Conservation (phyloP, 2,888 invertebrate genomes). For the Trachelus iudaicus region DNA sequence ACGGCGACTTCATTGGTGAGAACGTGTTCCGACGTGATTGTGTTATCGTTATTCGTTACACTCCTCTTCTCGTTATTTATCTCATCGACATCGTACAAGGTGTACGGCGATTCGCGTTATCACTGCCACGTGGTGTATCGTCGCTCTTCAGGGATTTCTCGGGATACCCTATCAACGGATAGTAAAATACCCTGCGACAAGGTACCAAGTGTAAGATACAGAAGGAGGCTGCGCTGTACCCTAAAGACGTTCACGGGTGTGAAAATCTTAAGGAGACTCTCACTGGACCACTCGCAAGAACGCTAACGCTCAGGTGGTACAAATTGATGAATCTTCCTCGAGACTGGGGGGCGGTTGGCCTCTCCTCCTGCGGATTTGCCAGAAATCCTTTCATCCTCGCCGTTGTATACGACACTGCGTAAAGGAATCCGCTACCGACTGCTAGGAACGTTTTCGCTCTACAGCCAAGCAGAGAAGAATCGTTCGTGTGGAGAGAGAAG, state of each 20-base stretch:
- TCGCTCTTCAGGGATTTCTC: neutral
- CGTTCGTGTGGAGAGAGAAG: neutral
- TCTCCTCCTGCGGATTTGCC: neutral
- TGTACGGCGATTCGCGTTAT: neutral
- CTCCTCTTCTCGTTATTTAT: neutral
- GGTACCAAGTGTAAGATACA: neutral
- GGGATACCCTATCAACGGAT: neutral
- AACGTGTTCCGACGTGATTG: neutral
- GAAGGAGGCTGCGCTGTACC: neutral
- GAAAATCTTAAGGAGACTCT: neutral
- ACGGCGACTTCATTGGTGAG: neutral
- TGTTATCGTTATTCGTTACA: neutral
- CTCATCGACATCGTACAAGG: neutral
- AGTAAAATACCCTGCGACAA: neutral
- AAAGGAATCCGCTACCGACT: neutral
- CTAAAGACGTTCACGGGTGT: neutral
- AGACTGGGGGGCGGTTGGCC: neutral
- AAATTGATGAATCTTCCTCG: neutral
- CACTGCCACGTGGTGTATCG: neutral
- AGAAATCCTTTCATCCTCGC: neutral
- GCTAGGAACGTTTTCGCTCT: neutral
- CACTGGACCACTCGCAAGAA: neutral
- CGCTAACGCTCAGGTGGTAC: neutral
- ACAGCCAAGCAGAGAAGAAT: neutral
- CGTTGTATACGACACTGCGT: neutral